Evolutionary conservation across 2,113 vertebrate genomes (phyloP).

Genomic region (Orthonyx spaldingii): DNA sequence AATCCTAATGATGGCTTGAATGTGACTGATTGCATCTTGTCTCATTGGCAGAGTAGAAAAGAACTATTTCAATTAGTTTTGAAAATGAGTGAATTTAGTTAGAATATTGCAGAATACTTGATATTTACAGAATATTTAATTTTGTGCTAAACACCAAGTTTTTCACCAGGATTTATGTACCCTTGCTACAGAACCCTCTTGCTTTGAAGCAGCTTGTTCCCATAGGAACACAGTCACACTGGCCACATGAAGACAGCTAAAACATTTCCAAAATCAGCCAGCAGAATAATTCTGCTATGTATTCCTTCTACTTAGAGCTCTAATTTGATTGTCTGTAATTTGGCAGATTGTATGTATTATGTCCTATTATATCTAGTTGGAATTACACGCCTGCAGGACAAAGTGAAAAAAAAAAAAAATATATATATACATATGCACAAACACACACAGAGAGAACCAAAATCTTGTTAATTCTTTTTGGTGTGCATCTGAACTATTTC

Average conservation of each 20-base stretch:
- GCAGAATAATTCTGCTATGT: background rate
- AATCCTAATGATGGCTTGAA: background rate
- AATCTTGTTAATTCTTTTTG: background rate
- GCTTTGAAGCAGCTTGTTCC: constrained; percentile 17
- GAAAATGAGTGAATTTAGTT: background rate
- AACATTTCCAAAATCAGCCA: background rate
- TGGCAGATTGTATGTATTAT: background rate
- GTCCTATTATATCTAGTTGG: background rate
- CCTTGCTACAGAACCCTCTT: background rate
- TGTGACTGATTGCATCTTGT: background rate
- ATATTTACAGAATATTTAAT: background rate
- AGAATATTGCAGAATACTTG: background rate
- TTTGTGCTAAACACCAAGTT: background rate
- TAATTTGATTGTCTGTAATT: background rate
- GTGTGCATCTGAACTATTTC: background rate
- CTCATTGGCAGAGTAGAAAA: background rate
- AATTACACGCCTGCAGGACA: background rate
- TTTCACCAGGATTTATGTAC: background rate
- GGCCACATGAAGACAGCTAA: background rate
- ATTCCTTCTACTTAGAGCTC: background rate
- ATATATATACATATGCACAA: fast-evolving
- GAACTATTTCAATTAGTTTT: background rate
- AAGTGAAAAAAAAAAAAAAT: background rate
- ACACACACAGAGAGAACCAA: background rate
- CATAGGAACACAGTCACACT: constrained; percentile 27